Base-by-base conservation (phyloP, 2,797 vertebrate species). In the Acanthornis magna region DNA sequence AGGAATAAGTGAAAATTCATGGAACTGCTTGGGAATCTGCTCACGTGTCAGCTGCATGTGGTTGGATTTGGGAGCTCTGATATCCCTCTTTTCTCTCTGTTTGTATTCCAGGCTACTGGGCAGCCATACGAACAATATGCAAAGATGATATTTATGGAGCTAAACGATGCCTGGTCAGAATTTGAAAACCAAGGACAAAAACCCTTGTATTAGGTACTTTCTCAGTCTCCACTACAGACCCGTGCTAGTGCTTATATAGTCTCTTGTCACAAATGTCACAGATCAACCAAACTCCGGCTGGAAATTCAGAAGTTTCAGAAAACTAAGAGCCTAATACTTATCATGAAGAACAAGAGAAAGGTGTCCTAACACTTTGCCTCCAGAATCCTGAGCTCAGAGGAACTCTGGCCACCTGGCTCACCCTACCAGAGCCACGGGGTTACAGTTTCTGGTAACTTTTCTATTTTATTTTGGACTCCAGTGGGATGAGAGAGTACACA, bases 111-210 rank as follows among this genome's bases (percentile, higher is more conserved):
- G 99, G 99, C 99, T 34, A 99, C 99, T 8, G 99, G 99, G 91
- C 98, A 99, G 97, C 99, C 99, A 30, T 99, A 99, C 94, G 99
- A 99, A 99, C 99, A 99, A 97, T 99, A 99, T 92, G 99, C 99
- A 98, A 99, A 99, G 98, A 99, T 99, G 99, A 99, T 99, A 98
- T 99, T 99, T 98, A 99, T 99, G 99, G 99, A 99, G 98, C 98
- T 99, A 80, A 99, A 99, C 36, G 99, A 99, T 86, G 99, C 99
- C 97, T 99, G 99, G 99, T 99, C 99, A 98, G 99, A 99, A 98
- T 99, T 99, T 98, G 99, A 99, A 88, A 99, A 99, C 97, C 99
- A 99, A 99, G 99, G 99, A 98, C 99, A 99, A 97, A 99, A 99
- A 97, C 97, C 99, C 42, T 98, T 99, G 94, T 99, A 99, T 98